Evolutionary conservation across 1,140 invertebrate genomes (phyloP).

Genomic region (Cardiocondyla obscurior): DNA sequence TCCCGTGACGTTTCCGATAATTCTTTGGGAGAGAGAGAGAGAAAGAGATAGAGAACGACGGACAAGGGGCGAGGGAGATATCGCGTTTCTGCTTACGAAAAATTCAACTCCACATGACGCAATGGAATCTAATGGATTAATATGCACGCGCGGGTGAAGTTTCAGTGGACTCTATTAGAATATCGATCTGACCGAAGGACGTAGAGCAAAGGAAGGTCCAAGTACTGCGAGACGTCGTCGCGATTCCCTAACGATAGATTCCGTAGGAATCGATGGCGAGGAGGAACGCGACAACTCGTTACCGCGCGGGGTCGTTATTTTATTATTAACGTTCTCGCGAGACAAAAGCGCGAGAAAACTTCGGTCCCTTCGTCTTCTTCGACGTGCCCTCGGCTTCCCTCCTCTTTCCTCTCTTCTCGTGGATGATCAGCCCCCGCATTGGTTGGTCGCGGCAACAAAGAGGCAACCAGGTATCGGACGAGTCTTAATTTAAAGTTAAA

Average conservation of each 20-base stretch:
- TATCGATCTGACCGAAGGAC: slow-evolving; percentile 30
- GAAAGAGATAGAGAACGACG: background rate
- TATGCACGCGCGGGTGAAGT: slow-evolving; percentile 31
- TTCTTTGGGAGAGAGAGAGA: slow-evolving; percentile 13
- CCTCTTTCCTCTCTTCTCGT: slow-evolving; percentile 41
- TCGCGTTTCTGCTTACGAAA: slow-evolving; percentile 36
- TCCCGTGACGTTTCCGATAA: slow-evolving; percentile 54
- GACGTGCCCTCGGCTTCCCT: slow-evolving; percentile 13
- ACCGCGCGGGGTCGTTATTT: slow-evolving; percentile 49
- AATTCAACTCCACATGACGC: slow-evolving; percentile 24
- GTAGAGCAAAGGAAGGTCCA: background rate
- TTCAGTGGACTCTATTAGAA: background rate
- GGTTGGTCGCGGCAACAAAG: slow-evolving; percentile 78
- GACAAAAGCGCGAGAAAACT: slow-evolving; percentile 79
- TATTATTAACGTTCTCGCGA: slow-evolving; percentile 69
- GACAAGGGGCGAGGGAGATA: background rate
- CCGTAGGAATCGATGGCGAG: slow-evolving; percentile 56
- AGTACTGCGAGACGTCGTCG: background rate
- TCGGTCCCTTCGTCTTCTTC: slow-evolving; percentile 63
- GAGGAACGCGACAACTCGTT: slow-evolving; percentile 53
- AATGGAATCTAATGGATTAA: slow-evolving; percentile 46
- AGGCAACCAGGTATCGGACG: slow-evolving; percentile 77
- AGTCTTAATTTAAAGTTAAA: slow-evolving; percentile 82
- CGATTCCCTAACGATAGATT: background rate
- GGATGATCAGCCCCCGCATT: slow-evolving; percentile 59